Conservation (phyloP, 2,888 invertebrate species). For the Nephrocerus scutellatus region DNA sequence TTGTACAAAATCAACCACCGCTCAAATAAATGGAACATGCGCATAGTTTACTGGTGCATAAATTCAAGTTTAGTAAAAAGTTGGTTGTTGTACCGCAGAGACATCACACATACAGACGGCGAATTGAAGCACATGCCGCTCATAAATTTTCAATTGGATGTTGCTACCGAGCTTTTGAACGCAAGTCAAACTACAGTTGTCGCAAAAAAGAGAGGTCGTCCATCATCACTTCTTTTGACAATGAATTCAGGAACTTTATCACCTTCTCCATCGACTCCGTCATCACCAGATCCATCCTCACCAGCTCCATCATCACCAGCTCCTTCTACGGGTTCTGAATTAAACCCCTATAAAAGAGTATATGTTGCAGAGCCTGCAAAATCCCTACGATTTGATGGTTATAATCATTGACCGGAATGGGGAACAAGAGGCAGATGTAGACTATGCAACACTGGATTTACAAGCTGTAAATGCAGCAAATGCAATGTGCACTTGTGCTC, state of each 20-base stretch:
- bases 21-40: too few species aligned
- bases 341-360: constrained; percentile 13
- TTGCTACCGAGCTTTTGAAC: too few species aligned
- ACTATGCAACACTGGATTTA: constrained; percentile 12
- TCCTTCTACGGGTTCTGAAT: constrained; percentile 11
- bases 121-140: too few species aligned
- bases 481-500: constrained; percentile 13
- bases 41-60: too few species aligned
- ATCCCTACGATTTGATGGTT: constrained; percentile 15
- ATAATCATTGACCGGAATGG: constrained; percentile 12
- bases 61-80: too few species aligned
- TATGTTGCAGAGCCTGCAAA: constrained; percentile 8
- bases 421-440: constrained; percentile 10
- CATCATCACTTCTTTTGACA: constrained; percentile 17
- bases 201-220: constrained; percentile 10
- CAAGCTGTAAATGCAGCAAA: constrained; percentile 12
- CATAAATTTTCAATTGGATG: too few species aligned
- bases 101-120: too few species aligned
- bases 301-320: constrained; percentile 12
- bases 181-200: constrained; percentile 5
- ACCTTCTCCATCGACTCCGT: constrained; percentile 7
- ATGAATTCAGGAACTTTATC: constrained; percentile 13
- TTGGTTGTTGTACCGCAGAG: too few species aligned
- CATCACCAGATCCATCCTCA: constrained; percentile 3
- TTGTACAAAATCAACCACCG: too few species aligned